These are phyloP conservation scores for Urocynchramus pylzowi DNA, from an alignment of 2,113 vertebrate genomes.

Conservation along the genomic window DNA sequence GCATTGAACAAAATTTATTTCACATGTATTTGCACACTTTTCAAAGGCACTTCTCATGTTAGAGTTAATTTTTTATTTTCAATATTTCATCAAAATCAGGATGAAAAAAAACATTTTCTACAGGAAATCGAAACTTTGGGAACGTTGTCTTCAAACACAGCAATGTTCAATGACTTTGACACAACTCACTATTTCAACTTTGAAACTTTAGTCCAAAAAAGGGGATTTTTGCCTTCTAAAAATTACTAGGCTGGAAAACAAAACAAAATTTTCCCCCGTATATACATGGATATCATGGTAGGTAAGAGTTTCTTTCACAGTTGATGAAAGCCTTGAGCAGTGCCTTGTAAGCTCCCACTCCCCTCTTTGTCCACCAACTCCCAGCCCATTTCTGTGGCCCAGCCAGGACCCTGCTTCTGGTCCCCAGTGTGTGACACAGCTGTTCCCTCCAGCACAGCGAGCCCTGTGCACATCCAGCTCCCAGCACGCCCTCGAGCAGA, in stretches of 20 bases:
- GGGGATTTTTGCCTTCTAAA: neutral
- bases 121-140: rapidly evolving
- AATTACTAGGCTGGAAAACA: neutral
- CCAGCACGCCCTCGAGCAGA: neutral
- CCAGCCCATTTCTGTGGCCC: neutral
- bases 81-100: neutral
- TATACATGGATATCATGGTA: neutral
- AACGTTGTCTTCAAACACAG: neutral
- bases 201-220: neutral
- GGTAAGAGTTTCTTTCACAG: neutral
- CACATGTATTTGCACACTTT: neutral
- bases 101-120: neutral
- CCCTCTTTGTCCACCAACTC: neutral
- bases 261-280: neutral
- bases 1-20: neutral
- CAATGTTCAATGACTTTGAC: neutral
- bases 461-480: neutral
- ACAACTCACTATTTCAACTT: neutral
- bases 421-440: neutral
- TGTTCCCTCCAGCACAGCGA: neutral
- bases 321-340: neutral
- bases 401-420: neutral
- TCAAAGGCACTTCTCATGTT: neutral
- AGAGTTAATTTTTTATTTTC: neutral
- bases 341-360: neutral